A percentile compares a stretch with the other conserved stretches of the same genome.
phyloP scores from a whole-genome alignment of 2,797 vertebrate genomes.

The Macrochelys suwanniensis region DNA sequence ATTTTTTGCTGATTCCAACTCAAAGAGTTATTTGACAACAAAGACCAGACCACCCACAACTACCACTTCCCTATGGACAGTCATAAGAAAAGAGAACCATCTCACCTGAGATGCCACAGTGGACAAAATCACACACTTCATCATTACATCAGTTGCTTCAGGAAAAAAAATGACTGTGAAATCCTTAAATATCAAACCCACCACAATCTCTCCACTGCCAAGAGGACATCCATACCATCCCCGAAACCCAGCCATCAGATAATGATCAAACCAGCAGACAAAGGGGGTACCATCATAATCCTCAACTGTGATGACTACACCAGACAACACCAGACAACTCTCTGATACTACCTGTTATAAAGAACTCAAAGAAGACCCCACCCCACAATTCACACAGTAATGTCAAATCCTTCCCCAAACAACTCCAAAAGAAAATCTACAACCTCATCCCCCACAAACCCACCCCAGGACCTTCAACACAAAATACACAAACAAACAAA shows the following conservation, averaged over 20 bases:
- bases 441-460: too few relatives aligned
- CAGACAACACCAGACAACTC: neutral
- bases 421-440: too few relatives aligned
- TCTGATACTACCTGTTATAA: too few relatives aligned
- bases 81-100: too few relatives aligned
- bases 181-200: neutral
- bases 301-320: neutral
- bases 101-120: neutral
- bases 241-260: neutral
- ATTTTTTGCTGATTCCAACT: neutral
- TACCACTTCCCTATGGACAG: neutral
- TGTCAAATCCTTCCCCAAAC: too few relatives aligned
- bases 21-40: neutral
- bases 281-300: neutral
- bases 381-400: too few relatives aligned
- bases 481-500: too few relatives aligned
- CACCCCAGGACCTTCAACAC: too few relatives aligned
- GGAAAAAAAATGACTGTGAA: neutral
- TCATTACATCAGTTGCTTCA: neutral
- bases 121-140: neutral
- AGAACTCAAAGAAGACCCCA: too few relatives aligned
- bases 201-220: neutral
- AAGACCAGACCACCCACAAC: neutral
- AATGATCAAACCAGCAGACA: neutral
- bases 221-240: neutral